Evolutionary conservation across 2,888 invertebrate genomes (phyloP).

Genomic region (Dascillus cervinus): DNA sequence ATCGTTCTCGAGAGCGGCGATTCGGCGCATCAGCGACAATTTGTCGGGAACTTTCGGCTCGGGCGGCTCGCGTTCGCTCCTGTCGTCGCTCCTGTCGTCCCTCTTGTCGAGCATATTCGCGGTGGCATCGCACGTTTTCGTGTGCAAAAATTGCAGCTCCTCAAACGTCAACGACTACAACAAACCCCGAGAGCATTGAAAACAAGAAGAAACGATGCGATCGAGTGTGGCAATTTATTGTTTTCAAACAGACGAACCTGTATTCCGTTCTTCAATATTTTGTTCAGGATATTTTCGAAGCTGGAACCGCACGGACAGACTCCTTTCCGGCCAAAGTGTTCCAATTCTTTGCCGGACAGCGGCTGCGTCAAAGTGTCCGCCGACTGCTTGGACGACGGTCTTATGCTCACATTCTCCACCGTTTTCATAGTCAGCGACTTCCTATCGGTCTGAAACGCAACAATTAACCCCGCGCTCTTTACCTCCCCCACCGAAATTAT

Average conservation of each 20-base stretch:
- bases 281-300: conserved; percentile 22
- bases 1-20: conserved; percentile 44
- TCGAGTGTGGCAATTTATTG: conserved; percentile 18
- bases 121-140: conserved; percentile 46
- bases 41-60: conserved; percentile 31
- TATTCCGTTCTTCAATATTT: conserved; percentile 27
- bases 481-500: neutral
- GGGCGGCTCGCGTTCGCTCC: conserved; percentile 13
- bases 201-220: too few species aligned
- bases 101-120: conserved; percentile 37
- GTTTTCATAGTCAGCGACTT: conserved; percentile 5
- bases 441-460: conserved; percentile 8
- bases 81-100: conserved; percentile 15
- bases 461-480: conserved; percentile 2
- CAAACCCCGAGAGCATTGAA: too few species aligned
- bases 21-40: conserved; percentile 42
- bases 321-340: conserved; percentile 3
- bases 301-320: conserved; percentile 14
- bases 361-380: neutral
- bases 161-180: conserved; percentile 44
- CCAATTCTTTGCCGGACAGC: neutral
- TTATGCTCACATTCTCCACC: conserved; percentile 8
- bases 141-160: conserved; percentile 48
- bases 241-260: conserved; percentile 22
- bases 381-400: neutral